Evolutionary conservation across 2,113 vertebrate species (phyloP), one percentile per base, ranked within the genome.

Genomic region (Synchiropus splendidus): DNA sequence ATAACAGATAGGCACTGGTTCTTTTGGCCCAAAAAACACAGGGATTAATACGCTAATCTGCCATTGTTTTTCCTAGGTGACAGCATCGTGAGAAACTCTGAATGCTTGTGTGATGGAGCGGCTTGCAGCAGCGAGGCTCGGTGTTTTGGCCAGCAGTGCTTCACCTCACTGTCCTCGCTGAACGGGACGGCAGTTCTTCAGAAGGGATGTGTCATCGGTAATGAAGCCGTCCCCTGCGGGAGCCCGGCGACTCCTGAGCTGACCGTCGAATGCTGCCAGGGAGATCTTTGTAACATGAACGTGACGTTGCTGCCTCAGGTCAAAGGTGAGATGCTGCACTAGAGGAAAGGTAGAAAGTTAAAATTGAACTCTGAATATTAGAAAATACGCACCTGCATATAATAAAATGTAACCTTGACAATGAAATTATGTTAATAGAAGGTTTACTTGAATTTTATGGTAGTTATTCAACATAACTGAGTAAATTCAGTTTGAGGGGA

Each of bases 241-340:
- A 88, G 80, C 0, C 85, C 86, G 0, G 87, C 87, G 0, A 86
- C 89, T 13, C 82, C 86, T 0, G 88, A 89, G 65, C 85, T 91
- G 55, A 84, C 83, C 4, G 85, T 97, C 14, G 85, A 91, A 52
- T 98, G 94, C 86, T 99, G 95, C 77, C 79, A 82, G 12, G 91
- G 89, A 0, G 73, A 90, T 69, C 82, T 97, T 78, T 99, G 94
- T 56, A 99, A 98, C 78, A 78, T 85, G 80, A 97, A 99, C 50
- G 73, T 90, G 64, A 90, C 92, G 0, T 78, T 86, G 0, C 86
- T 88, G 69, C 58, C 87, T 40, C 88, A 80, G 6, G 77, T 74
- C 1, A 90, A 86, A 87, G 92, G 92, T 92, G 74, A 83, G 9
- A 6, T 8, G 12, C 31, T n/a, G 3, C 13, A 9, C 16, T 16